These are phyloP conservation scores for Scolopax mira DNA, from an alignment of 2,113 vertebrate species.

Conservation along the genomic window DNA sequence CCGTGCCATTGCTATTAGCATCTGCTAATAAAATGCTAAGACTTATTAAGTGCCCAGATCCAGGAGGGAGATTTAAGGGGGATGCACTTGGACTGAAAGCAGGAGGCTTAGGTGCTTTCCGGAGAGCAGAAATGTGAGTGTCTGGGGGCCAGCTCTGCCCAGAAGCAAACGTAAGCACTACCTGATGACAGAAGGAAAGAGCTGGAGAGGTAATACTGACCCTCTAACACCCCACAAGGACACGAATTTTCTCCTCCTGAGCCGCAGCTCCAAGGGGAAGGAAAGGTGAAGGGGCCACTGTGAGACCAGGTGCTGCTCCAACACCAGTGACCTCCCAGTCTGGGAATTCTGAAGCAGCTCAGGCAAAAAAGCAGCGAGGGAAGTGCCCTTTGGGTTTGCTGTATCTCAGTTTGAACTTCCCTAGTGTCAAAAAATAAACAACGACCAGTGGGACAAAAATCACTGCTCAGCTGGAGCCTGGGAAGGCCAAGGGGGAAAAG, in stretches of 20 bases:
- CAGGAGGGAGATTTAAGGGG: background rate
- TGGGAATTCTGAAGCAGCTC: background rate
- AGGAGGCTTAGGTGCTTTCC: background rate
- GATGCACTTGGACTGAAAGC: background rate
- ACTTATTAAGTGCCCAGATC: constrained; percentile 3
- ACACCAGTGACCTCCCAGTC: background rate
- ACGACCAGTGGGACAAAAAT: background rate
- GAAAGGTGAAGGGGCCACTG: background rate
- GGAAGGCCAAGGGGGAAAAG: background rate
- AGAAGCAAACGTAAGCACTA: background rate
- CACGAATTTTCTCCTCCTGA: background rate
- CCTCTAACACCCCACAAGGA: background rate
- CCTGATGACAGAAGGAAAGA: background rate
- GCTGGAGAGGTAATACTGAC: background rate
- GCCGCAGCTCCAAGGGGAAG: background rate
- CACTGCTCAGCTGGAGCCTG: background rate
- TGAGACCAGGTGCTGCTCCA: background rate
- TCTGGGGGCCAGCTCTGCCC: background rate
- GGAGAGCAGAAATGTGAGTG: background rate
- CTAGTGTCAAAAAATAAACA: background rate
- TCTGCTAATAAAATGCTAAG: constrained; percentile 46
- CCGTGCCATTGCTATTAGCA: constrained; percentile 4
- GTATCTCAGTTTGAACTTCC: background rate
- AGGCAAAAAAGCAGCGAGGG: background rate
- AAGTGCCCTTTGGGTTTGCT: background rate